A percentile compares a stretch with the other conserved stretches of the same genome.
Evolutionary conservation across 1,140 invertebrate genomes (phyloP).

Genomic region (Drosophila bocki): DNA sequence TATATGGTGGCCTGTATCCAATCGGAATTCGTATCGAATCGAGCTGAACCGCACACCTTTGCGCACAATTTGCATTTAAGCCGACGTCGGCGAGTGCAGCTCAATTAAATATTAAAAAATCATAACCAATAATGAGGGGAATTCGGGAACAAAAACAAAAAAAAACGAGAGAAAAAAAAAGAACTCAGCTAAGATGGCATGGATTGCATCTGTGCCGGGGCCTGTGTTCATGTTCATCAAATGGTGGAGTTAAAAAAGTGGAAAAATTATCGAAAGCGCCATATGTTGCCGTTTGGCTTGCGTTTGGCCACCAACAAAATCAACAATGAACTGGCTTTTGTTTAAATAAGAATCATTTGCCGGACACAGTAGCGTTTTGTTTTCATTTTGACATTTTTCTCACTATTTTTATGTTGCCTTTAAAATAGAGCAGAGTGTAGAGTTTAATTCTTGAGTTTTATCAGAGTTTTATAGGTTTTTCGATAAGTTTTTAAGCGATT

Average conservation of each 20-base stretch:
- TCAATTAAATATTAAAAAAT: constrained; percentile 84
- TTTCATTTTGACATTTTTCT: constrained; percentile 41
- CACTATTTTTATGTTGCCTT: constrained; percentile 48
- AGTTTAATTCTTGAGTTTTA: neutral
- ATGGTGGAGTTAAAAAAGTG: constrained; percentile 29
- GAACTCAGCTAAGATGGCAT: constrained; percentile 57
- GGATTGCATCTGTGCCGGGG: constrained; percentile 29
- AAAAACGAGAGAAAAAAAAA: neutral
- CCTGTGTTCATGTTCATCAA: constrained; percentile 38
- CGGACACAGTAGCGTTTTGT: constrained; percentile 48
- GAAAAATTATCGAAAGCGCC: constrained; percentile 65
- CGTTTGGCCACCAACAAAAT: constrained; percentile 79
- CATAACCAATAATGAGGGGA: constrained; percentile 60
- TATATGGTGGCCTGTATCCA: constrained; percentile 7
- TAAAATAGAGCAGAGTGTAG: neutral
- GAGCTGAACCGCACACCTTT: constrained; percentile 71
- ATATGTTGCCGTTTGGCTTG: constrained; percentile 66
- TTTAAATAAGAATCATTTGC: constrained; percentile 66
- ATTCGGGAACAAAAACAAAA: constrained; percentile 10
- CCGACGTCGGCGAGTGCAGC: constrained; percentile 52
- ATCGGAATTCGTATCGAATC: constrained; percentile 20
- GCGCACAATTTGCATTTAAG: constrained; percentile 76
- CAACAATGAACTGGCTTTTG: constrained; percentile 63
- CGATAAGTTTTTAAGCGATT: neutral
- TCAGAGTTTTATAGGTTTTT: neutral